A percentile compares a stretch with the other conserved stretches of the same genome.
phyloP scores from a whole-genome alignment of 2,888 invertebrate species.

The Lepidocyrtoides sp. region DNA sequence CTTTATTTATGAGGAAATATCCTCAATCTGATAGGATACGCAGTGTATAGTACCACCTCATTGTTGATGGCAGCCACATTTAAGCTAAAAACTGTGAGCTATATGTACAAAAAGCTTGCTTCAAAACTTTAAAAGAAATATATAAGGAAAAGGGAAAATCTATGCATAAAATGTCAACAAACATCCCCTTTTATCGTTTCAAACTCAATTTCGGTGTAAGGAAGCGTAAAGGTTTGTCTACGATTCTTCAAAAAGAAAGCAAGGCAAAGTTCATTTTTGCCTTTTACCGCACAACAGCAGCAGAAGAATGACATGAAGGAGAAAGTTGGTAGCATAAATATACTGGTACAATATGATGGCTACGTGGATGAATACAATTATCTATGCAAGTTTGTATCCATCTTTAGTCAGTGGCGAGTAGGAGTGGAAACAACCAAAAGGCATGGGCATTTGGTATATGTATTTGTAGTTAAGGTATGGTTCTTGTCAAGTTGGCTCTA shows the following conservation, averaged over 20 bases:
- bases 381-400: neutral
- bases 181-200: conserved; percentile 55
- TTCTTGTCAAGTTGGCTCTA: neutral
- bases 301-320: neutral
- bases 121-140: neutral
- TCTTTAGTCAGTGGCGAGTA: neutral
- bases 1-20: conserved; percentile 75
- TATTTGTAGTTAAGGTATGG: neutral
- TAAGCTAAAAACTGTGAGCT: neutral
- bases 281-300: conserved; percentile 15
- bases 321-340: conserved; percentile 59
- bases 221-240: conserved; percentile 56
- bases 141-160: conserved; percentile 10
- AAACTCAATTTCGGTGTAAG: conserved; percentile 65
- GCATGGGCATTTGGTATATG: neutral
- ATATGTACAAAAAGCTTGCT: conserved; percentile 1
- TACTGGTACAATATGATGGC: conserved; percentile 26
- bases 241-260: neutral
- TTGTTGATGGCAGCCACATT: conserved; percentile 10
- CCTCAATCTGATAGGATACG: conserved; percentile 31
- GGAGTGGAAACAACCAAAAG: neutral
- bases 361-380: neutral
- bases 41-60: neutral
- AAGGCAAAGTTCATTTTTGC: conserved; percentile 35
- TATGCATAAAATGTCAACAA: conserved; percentile 69